Percentiles rank a stretch among this genome's conserved stretches.
Evolutionary conservation across 2,888 invertebrate species (phyloP).

Genomic region (Drosophila recens): DNA sequence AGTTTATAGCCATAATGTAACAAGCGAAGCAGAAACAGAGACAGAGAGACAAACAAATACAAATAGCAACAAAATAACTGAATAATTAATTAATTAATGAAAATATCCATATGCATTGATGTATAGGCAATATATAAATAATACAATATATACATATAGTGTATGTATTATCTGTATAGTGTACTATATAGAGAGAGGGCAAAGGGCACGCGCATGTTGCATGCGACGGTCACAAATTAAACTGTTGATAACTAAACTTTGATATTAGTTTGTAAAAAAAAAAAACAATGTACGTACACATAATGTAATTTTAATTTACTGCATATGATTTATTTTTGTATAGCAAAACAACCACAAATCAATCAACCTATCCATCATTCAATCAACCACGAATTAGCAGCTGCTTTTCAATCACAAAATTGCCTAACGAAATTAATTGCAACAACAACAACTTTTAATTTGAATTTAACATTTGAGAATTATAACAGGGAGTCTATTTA

Average conservation of each 20-base stretch:
- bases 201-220: conserved; percentile 71
- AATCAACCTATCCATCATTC: conserved; percentile 20
- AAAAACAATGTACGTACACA: conserved; percentile 64
- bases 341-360: conserved; percentile 38
- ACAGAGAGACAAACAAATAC: conserved; percentile 13
- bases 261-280: conserved; percentile 83
- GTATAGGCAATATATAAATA: conserved; percentile 35
- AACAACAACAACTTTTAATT: conserved; percentile 23
- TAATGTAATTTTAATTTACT: conserved; percentile 71
- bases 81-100: conserved; percentile 10
- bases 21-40: conserved; percentile 37
- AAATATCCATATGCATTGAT: conserved; percentile 45
- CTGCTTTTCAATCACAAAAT: conserved; percentile 19
- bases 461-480: conserved; percentile 13
- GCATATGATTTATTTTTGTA: conserved; percentile 53
- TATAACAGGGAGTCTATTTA: neutral
- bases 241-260: conserved; percentile 84
- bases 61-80: conserved; percentile 12
- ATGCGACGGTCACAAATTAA: conserved; percentile 78
- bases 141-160: conserved; percentile 29
- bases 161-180: conserved; percentile 50
- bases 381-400: conserved; percentile 16
- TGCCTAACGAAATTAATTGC: conserved; percentile 3
- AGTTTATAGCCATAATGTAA: conserved; percentile 56
- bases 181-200: conserved; percentile 57